Percentiles rank a stretch among this genome's conserved stretches.
These are phyloP conservation scores for Teleogryllus occipitalis DNA, from an alignment of 1,140 invertebrate genomes.

Conservation along the genomic window DNA sequence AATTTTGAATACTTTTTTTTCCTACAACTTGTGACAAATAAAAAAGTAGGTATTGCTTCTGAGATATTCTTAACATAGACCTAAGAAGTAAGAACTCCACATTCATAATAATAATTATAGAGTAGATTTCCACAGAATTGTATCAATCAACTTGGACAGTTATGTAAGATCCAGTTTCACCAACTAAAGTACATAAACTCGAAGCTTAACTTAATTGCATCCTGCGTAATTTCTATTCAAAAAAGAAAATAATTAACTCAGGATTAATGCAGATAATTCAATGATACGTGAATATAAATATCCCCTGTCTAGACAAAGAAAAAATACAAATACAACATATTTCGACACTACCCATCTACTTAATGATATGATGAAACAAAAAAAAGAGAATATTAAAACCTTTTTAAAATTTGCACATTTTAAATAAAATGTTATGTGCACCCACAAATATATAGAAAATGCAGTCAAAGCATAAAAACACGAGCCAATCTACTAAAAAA, in stretches of 20 bases:
- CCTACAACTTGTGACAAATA: too few relatives aligned
- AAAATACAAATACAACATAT: not conserved
- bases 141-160: not conserved
- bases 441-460: too few relatives aligned
- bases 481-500: too few relatives aligned
- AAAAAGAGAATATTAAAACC: not conserved
- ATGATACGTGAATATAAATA: too few relatives aligned
- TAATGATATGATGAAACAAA: not conserved
- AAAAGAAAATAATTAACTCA: too few relatives aligned
- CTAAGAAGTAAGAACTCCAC: not conserved
- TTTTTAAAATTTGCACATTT: not conserved
- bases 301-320: too few relatives aligned
- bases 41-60: not conserved
- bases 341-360: not conserved
- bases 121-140: not conserved
- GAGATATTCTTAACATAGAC: not conserved
- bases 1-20: too few relatives aligned
- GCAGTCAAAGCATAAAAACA: too few relatives aligned
- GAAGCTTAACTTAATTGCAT: too few relatives aligned
- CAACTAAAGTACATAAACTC: not conserved
- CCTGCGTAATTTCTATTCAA: too few relatives aligned
- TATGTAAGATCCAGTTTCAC: not conserved
- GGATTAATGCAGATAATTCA: too few relatives aligned
- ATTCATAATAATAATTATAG: not conserved
- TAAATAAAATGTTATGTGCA: too few relatives aligned